Conservation (phyloP, 2,113 vertebrate species). For the Lepus americanus region DNA sequence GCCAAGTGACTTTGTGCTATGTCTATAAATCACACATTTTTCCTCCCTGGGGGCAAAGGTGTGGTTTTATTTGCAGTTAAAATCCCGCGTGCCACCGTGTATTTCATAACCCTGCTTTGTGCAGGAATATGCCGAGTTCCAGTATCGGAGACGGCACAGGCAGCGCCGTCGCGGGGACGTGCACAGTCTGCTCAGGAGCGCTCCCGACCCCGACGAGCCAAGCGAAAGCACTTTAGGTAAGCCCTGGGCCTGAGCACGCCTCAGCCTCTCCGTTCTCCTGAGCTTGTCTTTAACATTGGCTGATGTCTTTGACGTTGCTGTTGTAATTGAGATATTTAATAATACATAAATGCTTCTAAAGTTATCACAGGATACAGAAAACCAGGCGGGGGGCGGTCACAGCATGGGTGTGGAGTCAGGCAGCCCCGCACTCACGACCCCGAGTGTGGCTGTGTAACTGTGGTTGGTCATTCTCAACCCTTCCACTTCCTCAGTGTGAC, state of each 20-base stretch:
- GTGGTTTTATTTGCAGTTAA: conserved; percentile 79
- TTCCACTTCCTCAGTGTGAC: not conserved
- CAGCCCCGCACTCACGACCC: not conserved
- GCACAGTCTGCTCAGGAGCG: conserved; percentile 94
- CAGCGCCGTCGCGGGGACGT: conserved; percentile 95
- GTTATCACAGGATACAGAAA: not conserved
- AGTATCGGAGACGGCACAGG: conserved; percentile 96
- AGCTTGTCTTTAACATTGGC: not conserved
- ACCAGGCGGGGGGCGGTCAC: not conserved
- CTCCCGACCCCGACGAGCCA: conserved; percentile 93
- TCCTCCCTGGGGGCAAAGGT: conserved; percentile 69
- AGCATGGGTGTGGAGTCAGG: not conserved
- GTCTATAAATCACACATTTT: conserved; percentile 87
- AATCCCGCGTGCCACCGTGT: conserved; percentile 89
- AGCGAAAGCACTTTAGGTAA: conserved; percentile 93
- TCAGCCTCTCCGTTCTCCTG: not conserved
- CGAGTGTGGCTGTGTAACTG: not conserved
- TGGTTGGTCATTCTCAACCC: not conserved
- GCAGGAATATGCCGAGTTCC: conserved; percentile 99
- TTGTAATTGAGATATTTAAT: not conserved
- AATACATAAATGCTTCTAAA: not conserved
- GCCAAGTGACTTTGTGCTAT: conserved; percentile 87
- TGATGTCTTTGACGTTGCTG: not conserved
- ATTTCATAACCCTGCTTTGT: conserved; percentile 90
- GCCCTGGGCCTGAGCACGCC: not conserved